A percentile compares a stretch with the other conserved stretches of the same genome.
phyloP scores from a whole-genome alignment of 1,140 invertebrate species.

The Myzus persicae region DNA sequence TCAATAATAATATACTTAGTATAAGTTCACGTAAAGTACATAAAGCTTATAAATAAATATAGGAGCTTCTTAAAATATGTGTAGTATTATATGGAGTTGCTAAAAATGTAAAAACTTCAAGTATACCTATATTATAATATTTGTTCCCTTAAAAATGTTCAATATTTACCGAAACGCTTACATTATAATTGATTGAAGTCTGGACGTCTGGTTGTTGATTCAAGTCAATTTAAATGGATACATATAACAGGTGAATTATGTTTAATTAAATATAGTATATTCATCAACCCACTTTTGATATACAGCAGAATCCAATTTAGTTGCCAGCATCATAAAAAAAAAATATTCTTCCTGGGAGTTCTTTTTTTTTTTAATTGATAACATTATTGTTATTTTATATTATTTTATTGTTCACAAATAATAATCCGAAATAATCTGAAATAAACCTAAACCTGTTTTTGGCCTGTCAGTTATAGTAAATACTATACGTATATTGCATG shows the following conservation, averaged over 20 bases:
- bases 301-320: not conserved
- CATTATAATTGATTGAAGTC: no score
- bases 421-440: not conserved
- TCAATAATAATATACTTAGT: not conserved
- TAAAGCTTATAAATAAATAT: not conserved
- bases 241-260: no score
- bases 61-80: not conserved
- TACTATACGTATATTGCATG: no score
- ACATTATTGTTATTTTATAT: no score
- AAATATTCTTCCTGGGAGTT: not conserved
- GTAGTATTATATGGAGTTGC: not conserved
- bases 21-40: not conserved
- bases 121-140: not conserved
- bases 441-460: not conserved
- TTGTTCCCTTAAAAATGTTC: not conserved
- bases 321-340: not conserved
- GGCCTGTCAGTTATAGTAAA: no score
- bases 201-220: no score
- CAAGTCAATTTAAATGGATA: no score
- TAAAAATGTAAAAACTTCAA: not conserved
- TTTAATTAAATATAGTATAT: no score
- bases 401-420: not conserved
- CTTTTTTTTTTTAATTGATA: not conserved
- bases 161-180: not conserved
- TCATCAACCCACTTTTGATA: no score